Conservation (phyloP, 2,888 invertebrate genomes). For the Drosophila kuntzei region DNA sequence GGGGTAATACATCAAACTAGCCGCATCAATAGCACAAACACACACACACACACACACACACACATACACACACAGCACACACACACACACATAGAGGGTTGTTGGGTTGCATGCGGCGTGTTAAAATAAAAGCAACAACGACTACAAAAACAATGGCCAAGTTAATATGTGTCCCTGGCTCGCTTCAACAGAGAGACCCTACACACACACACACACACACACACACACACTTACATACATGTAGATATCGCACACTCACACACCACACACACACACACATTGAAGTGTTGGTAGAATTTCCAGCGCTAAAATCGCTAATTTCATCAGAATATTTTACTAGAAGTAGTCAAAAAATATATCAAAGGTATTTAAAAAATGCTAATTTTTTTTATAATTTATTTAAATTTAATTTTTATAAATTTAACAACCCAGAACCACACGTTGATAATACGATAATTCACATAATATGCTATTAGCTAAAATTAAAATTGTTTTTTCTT, state of each 20-base stretch:
- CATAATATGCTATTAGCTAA: too few species aligned
- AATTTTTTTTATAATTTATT: too few species aligned
- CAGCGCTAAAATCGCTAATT: background rate
- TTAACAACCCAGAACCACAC: too few species aligned
- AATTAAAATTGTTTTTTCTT: too few species aligned
- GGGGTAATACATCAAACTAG: constrained; percentile 84
- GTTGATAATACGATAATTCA: too few species aligned
- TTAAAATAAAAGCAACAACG: constrained; percentile 79
- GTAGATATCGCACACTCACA: background rate
- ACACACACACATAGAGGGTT: constrained; percentile 22
- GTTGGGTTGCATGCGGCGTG: constrained; percentile 74
- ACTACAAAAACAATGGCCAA: constrained; percentile 76
- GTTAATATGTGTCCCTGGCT: constrained; percentile 70
- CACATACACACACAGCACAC: constrained; percentile 44
- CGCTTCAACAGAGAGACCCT: constrained; percentile 17
- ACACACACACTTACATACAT: constrained; percentile 1
- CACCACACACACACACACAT: background rate
- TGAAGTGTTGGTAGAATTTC: background rate
- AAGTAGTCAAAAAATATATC: too few species aligned
- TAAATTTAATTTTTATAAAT: too few species aligned
- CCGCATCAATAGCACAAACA: constrained; percentile 81
- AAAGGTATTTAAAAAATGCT: too few species aligned
- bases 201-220: constrained; percentile 14
- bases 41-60: constrained; percentile 37
- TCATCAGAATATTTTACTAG: too few species aligned